These are phyloP conservation scores for Pantala flavescens DNA, from an alignment of 1,140 invertebrate species.

Conservation along the genomic window DNA sequence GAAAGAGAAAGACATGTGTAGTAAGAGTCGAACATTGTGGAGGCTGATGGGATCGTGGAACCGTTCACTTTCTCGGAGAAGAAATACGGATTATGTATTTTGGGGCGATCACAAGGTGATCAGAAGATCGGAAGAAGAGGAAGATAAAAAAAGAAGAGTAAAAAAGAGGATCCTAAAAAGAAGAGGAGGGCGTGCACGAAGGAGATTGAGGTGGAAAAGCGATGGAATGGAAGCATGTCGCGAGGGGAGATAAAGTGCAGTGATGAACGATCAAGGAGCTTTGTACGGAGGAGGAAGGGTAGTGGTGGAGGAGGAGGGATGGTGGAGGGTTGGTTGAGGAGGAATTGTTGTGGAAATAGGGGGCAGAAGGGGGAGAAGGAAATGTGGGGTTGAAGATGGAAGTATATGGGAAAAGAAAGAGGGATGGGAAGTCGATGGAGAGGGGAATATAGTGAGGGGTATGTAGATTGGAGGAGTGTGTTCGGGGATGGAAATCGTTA, in stretches of 20 bases:
- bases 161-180: neutral
- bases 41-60: too few relatives aligned
- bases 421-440: too few relatives aligned
- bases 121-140: too few relatives aligned
- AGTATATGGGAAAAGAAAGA: neutral
- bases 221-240: neutral
- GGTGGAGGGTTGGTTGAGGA: neutral
- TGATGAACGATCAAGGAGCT: neutral
- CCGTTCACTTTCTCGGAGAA: too few relatives aligned
- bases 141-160: neutral
- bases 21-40: too few relatives aligned
- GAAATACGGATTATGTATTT: too few relatives aligned
- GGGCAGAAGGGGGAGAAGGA: neutral
- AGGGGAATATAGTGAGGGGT: neutral
- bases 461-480: neutral
- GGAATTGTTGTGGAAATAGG: neutral
- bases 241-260: neutral
- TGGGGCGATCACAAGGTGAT: too few relatives aligned
- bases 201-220: constrained; percentile 3
- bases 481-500: neutral
- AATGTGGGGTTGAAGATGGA: neutral
- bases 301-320: neutral
- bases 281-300: neutral
- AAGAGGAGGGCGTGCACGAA: neutral
- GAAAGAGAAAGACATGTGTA: too few relatives aligned